Base-by-base conservation (phyloP, 1,140 invertebrate species). In the Wasmannia auropunctata region DNA sequence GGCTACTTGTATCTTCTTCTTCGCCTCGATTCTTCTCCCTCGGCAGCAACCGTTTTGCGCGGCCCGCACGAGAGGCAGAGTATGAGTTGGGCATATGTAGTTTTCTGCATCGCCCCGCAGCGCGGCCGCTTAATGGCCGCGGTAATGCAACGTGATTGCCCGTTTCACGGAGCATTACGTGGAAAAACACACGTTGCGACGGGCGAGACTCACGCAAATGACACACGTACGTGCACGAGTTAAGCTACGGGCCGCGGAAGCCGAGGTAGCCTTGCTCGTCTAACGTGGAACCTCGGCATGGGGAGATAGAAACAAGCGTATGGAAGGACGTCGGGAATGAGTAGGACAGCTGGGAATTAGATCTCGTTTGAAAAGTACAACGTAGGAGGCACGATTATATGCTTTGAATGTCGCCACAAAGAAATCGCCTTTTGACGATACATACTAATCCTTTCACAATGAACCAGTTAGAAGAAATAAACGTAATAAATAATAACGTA, bases 121-220 rank as follows among this genome's bases (percentile, higher is more conserved):
- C 90, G 69, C 85, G 86, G 90, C 81, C 69, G 62, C 56, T 86
- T 87, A 77, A 88, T 86, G 85, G 86, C 85, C 86, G 86, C 85
- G 81, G 85, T 89, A 91, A 91, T 87, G 81, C 85, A 92, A 90
- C 88, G 86, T 90, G 92, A 92, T 91, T 91, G 90, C 74, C 87
- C 70, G 87, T 91, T 92, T 92, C 90, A 91, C 87, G 92, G 88
- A 84, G 84, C 91, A 91, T 92, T 91, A 91, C 89, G 86, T 85
- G 90, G 88, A 92, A 92, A 92, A 90, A 88, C 49, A 74, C 80
- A 90, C 88, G 89, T 88, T 87, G 86, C 74, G 46, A 86, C 46
- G 62, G 46, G 65, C 54, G 70, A 69, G 72, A 87, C 74, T 87
- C 85, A 87, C 72, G 87, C 86, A 84, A 88, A 88, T 77, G 85